phyloP scores from a whole-genome alignment of 2,888 invertebrate genomes.

The Electrophaes corylata region DNA sequence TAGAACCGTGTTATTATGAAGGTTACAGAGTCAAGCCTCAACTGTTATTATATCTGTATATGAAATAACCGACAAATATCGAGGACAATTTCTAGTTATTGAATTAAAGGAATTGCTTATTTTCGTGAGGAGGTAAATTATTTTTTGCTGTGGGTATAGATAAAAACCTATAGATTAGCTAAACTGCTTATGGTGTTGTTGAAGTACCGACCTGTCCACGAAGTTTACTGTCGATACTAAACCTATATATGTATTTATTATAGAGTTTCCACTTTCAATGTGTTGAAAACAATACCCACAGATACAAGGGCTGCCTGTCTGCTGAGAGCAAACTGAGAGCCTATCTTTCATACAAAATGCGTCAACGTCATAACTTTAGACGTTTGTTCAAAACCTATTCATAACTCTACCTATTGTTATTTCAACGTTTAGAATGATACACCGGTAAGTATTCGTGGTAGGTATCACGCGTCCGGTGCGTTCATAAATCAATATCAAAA shows the following conservation, averaged over 20 bases:
- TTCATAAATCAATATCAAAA: conserved; percentile 24
- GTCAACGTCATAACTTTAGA: conserved; percentile 26
- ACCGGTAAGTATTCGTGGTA: conserved; percentile 5
- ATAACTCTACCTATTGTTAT: conserved; percentile 15
- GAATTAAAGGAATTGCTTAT: neutral
- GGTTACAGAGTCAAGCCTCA: conserved; percentile 20
- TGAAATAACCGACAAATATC: conserved; percentile 2
- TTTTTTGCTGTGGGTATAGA: neutral
- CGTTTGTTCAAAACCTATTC: conserved; percentile 22
- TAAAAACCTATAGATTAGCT: neutral
- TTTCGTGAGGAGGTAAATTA: neutral
- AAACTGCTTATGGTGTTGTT: no score
- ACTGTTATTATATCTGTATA: conserved; percentile 7
- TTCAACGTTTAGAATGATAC: neutral
- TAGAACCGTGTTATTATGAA: conserved; percentile 1
- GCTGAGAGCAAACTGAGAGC: neutral
- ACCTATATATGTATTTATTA: neutral
- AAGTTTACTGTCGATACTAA: neutral
- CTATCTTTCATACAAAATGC: conserved; percentile 22
- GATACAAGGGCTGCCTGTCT: conserved; percentile 15
- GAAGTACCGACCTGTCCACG: neutral
- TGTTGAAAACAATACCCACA: conserved; percentile 12
- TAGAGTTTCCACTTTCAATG: conserved; percentile 17
- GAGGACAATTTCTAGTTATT: neutral
- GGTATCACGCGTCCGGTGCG: conserved; percentile 5